Percentiles rank a stretch among this genome's conserved stretches.
These are phyloP conservation scores for Cepaea hortensis DNA, from an alignment of 2,888 invertebrate genomes.

Conservation along the genomic window DNA sequence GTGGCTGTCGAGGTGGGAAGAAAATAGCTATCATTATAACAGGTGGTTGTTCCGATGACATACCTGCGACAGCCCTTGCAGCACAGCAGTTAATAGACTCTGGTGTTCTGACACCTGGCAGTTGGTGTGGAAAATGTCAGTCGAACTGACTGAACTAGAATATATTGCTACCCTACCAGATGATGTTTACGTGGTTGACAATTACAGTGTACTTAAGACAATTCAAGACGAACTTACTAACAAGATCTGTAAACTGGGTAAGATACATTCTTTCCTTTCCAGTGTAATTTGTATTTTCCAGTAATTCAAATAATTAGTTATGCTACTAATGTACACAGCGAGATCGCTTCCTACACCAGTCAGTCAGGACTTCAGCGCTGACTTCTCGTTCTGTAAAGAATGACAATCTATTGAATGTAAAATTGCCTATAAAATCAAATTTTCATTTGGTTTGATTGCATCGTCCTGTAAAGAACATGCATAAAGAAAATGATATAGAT, in stretches of 20 bases:
- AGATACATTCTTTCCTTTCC: background rate
- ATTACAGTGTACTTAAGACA: background rate
- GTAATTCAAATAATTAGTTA: too few species aligned
- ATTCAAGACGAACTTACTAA: background rate
- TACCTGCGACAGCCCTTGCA: background rate
- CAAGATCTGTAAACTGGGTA: background rate
- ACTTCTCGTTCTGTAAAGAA: too few species aligned
- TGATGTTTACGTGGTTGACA: constrained; percentile 21
- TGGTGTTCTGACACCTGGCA: background rate
- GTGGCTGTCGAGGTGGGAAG: background rate
- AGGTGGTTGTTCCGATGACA: background rate
- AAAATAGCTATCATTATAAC: constrained; percentile 9
- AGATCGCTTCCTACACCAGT: too few species aligned
- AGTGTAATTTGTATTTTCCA: too few species aligned
- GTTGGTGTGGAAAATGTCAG: constrained; percentile 1
- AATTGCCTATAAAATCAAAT: too few species aligned
- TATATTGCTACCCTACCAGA: constrained; percentile 6
- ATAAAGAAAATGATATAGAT: too few species aligned
- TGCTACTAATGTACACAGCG: too few species aligned
- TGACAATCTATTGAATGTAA: too few species aligned
- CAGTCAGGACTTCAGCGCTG: too few species aligned
- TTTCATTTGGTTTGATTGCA: too few species aligned
- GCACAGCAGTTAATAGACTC: background rate
- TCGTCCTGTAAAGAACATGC: too few species aligned
- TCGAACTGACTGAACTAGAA: background rate